A percentile compares a stretch with the other conserved stretches of the same genome.
Evolutionary conservation across 2,888 invertebrate genomes (phyloP).

Genomic region (Phrixothrix hirtus): DNA sequence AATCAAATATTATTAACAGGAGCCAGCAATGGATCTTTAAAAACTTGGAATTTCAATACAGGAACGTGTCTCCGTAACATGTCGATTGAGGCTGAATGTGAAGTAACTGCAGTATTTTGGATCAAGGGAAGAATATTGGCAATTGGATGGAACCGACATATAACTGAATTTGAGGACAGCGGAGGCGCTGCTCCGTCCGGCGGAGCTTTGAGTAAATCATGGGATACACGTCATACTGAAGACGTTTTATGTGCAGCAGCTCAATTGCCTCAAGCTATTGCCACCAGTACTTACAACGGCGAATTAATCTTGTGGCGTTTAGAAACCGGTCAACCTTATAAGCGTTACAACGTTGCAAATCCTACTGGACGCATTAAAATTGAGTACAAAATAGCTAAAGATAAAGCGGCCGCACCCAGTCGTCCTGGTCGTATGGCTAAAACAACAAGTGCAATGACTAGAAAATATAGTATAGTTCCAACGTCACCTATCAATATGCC

Average conservation of each 20-base stretch:
- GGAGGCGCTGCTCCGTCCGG: conserved; percentile 58
- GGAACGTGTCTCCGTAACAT: conserved; percentile 73
- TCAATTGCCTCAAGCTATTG: conserved; percentile 68
- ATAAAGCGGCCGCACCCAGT: conserved; percentile 20
- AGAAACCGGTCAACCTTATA: conserved; percentile 78
- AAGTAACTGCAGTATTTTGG: conserved; percentile 61
- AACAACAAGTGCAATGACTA: neutral
- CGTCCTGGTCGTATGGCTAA: conserved; percentile 14
- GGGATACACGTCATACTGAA: conserved; percentile 74
- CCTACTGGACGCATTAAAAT: conserved; percentile 64
- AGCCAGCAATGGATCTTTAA: conserved; percentile 76
- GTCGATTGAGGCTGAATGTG: conserved; percentile 60
- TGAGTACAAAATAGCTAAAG: conserved; percentile 55
- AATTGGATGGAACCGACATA: conserved; percentile 76
- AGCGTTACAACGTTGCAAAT: conserved; percentile 58
- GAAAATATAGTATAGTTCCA: neutral
- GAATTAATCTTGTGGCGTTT: conserved; percentile 81
- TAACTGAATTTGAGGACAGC: conserved; percentile 69
- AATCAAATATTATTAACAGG: conserved; percentile 76
- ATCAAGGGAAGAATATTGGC: conserved; percentile 66
- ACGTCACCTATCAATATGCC: neutral
- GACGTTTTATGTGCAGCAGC: conserved; percentile 74
- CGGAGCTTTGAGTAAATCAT: conserved; percentile 61
- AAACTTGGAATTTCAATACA: conserved; percentile 85
- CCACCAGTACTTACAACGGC: conserved; percentile 77